phyloP scores from a whole-genome alignment of 2,113 vertebrate genomes.

The Anarrhichthys ocellatus region DNA sequence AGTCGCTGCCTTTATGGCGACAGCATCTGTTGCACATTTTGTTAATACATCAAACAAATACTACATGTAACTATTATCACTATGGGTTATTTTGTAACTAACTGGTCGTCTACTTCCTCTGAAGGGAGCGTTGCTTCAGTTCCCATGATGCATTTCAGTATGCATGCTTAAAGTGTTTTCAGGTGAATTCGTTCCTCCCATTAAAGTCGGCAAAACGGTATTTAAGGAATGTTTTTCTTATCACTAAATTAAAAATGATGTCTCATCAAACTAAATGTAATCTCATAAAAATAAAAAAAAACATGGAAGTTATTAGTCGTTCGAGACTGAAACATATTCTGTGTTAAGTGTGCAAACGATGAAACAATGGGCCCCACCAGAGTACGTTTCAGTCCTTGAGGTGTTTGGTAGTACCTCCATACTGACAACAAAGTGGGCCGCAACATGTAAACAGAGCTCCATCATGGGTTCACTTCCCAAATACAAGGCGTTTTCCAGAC shows the following conservation, averaged over 20 bases:
- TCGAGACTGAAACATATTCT: background rate
- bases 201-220: background rate
- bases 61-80: background rate
- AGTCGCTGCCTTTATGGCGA: background rate
- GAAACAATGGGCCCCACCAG: background rate
- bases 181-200: background rate
- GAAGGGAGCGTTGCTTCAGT: background rate
- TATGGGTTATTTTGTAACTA: background rate
- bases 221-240: constrained; percentile 65
- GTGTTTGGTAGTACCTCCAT: background rate
- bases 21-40: constrained; percentile 3
- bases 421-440: constrained; percentile 11
- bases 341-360: background rate
- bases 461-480: constrained; percentile 7
- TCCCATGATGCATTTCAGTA: background rate
- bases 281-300: constrained; percentile 28
- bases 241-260: background rate
- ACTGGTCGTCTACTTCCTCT: background rate
- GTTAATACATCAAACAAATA: background rate
- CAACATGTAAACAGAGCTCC: constrained; percentile 24
- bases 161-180: background rate
- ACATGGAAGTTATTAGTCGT: background rate
- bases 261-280: background rate
- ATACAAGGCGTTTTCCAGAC: background rate
- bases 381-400: background rate